Evolutionary conservation across 2,888 invertebrate species (phyloP), one percentile per base, ranked within the genome.

Genomic region (Stenodema calcarata): DNA sequence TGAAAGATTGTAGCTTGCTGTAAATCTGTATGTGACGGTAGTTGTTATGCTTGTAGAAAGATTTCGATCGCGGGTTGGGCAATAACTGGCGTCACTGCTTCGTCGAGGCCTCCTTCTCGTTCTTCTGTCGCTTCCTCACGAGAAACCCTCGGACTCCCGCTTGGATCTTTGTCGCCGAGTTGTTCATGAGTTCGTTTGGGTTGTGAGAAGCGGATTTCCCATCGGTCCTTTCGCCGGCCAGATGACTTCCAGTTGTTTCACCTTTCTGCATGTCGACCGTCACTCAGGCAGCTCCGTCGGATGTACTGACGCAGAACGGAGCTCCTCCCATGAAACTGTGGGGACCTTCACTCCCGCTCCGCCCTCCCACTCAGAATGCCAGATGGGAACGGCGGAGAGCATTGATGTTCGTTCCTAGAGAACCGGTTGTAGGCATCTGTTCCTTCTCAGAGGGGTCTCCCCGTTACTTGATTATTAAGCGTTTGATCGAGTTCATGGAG

Each of bases 141-240:
- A 92, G 91, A 88, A 93, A 93, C 0, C 93, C 93, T 41, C 93
- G 91, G 89, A 93, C 93, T 83, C 92, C 92, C 62, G 93, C 93
- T 90, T 93, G 93, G 82, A 93, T 93, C 89, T 92, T 93, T 16
- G 92, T 92, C 16, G 93, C 93, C 44, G 93, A 70, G 54, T 88
- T 84, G 70, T 86, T 84, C 6, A 88, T n/a, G 27, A 44, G 11
- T 35, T 73, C 79, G 62, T 82, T 42, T 70, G 80, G 23, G 7
- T 18, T 69, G 27, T 41, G 42, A 30, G 44, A 18, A n/a, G 18
- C 84, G 27, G 69, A 42, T 18, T 41, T 44, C 62, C 41, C 27
- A 35, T 47, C 50, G 50, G 80, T 12, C 16, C 54, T 54, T 16
- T 54, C 54, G 9, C 14, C 28, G 16, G 80, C 11, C 47, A 18